Evolutionary conservation across 2,797 vertebrate species (phyloP).

Genomic region (Tolypeutes matacus): DNA sequence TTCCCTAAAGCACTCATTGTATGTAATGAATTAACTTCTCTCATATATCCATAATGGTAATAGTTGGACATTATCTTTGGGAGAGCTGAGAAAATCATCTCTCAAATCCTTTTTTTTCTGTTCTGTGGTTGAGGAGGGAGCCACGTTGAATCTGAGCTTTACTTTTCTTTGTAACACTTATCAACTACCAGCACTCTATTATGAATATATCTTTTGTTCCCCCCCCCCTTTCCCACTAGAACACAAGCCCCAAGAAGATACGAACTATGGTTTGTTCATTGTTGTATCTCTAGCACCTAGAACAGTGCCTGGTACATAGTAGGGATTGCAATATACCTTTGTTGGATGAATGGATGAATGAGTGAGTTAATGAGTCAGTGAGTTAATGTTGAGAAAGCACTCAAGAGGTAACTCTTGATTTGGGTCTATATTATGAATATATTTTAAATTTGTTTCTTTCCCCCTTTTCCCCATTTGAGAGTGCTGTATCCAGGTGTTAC

Average conservation of each 20-base stretch:
- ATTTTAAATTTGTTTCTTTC: no score
- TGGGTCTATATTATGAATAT: neutral
- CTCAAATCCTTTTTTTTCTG: neutral
- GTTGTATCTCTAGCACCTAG: neutral
- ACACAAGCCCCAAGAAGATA: neutral
- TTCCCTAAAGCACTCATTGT: neutral
- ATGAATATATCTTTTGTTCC: neutral
- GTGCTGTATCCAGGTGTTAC: neutral
- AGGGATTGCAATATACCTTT: no score
- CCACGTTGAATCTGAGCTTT: neutral
- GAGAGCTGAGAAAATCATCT: neutral
- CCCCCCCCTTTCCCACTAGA: neutral
- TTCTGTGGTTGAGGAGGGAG: conserved; percentile 26
- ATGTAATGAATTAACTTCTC: neutral
- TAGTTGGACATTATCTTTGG: neutral
- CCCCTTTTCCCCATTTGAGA: neutral
- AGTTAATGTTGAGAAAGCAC: conserved; percentile 21
- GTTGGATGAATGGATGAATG: no score
- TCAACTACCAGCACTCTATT: neutral
- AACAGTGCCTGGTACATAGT: no score
- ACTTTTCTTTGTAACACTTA: neutral
- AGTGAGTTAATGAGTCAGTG: no score
- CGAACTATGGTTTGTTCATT: neutral
- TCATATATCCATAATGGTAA: neutral
- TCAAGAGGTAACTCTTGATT: neutral